Percentiles rank a stretch among this genome's conserved stretches.
Conservation (phyloP, 1,140 invertebrate genomes). For the Megalopta genalis region DNA sequence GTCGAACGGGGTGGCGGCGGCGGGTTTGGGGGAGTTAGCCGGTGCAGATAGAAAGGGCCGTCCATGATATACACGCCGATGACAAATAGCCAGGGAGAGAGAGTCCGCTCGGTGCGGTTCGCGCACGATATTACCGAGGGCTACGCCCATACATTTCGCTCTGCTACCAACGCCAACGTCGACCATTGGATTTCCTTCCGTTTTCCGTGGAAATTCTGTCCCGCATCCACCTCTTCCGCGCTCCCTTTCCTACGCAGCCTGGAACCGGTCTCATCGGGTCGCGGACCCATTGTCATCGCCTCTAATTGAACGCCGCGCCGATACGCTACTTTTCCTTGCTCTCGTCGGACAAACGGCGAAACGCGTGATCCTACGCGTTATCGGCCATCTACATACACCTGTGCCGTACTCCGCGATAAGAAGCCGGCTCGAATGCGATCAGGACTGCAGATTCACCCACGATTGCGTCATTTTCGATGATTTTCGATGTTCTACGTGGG, state of each 20-base stretch:
- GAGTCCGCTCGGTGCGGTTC: constrained; percentile 58
- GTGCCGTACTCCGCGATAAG: too few relatives aligned
- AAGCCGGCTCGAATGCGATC: neutral
- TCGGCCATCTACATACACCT: neutral
- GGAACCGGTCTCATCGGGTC: constrained; percentile 23
- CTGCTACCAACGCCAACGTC: constrained; percentile 51
- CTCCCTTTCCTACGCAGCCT: neutral
- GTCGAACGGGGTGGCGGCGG: constrained; percentile 43
- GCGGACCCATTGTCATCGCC: constrained; percentile 49
- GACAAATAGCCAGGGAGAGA: constrained; percentile 69
- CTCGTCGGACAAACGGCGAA: neutral
- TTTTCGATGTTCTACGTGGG: too few relatives aligned
- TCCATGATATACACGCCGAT: constrained; percentile 67
- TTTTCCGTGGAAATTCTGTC: constrained; percentile 60
- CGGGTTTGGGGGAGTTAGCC: constrained; percentile 33
- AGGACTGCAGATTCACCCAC: constrained; percentile 5
- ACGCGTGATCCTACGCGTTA: neutral
- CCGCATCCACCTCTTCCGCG: neutral
- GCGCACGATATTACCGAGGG: constrained; percentile 64
- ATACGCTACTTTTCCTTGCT: neutral
- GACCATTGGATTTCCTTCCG: constrained; percentile 68
- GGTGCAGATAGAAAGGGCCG: constrained; percentile 60
- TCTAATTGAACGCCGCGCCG: constrained; percentile 48
- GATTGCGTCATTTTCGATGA: neutral
- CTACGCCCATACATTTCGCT: constrained; percentile 67